These are phyloP conservation scores for Blera fallax DNA, from an alignment of 2,888 invertebrate genomes.

Conservation along the genomic window DNA sequence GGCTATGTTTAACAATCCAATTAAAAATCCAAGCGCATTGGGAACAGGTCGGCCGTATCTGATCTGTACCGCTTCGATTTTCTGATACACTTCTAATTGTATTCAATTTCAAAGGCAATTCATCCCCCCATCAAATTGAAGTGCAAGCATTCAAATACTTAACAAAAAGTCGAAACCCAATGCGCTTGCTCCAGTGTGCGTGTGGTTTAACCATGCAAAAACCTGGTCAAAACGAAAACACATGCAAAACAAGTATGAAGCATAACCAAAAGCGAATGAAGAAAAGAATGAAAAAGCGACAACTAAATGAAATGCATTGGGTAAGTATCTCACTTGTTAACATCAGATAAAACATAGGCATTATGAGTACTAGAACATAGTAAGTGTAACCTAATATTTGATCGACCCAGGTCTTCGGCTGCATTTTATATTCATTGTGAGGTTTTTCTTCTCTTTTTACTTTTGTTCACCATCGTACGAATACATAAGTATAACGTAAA, in stretches of 20 bases:
- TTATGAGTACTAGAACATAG: slow-evolving; percentile 55
- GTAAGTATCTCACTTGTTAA: slow-evolving; percentile 67
- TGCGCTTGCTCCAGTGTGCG: slow-evolving; percentile 67
- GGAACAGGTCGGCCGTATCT: slow-evolving; percentile 22
- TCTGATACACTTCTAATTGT: slow-evolving; percentile 46
- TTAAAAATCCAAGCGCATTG: slow-evolving; percentile 19
- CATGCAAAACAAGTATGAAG: slow-evolving; percentile 42
- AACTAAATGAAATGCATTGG: slow-evolving; percentile 49
- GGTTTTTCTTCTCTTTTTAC: neutral
- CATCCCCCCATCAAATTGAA: slow-evolving; percentile 58
- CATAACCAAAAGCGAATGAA: neutral
- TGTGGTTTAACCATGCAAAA: slow-evolving; percentile 49
- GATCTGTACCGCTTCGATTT: slow-evolving; percentile 55
- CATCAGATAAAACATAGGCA: slow-evolving; percentile 68
- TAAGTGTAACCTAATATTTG: slow-evolving; percentile 68
- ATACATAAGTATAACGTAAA: slow-evolving; percentile 3
- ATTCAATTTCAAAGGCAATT: slow-evolving; percentile 67
- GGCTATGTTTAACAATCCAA: slow-evolving; percentile 29
- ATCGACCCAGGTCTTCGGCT: slow-evolving; percentile 40
- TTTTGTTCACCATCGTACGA: slow-evolving; percentile 10
- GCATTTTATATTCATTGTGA: slow-evolving; percentile 10
- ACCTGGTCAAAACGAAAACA: slow-evolving; percentile 37
- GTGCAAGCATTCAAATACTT: slow-evolving; percentile 70
- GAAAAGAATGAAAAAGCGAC: neutral
- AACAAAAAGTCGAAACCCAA: slow-evolving; percentile 67